These are phyloP conservation scores for Ichneumoninae sp. DNA, from an alignment of 2,888 invertebrate genomes.

Conservation along the genomic window DNA sequence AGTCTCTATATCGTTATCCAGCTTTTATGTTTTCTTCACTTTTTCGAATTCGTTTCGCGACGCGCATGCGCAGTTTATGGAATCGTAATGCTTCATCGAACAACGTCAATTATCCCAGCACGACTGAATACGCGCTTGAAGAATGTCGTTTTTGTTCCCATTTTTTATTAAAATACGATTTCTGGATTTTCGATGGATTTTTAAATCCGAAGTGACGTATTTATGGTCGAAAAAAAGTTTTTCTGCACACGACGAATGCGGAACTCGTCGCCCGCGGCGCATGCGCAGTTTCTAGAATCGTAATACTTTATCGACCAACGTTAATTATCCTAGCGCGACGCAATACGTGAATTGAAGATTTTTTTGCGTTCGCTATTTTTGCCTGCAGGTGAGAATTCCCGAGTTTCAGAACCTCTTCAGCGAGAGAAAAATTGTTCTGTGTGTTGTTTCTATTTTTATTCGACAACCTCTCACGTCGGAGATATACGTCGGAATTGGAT, in stretches of 20 bases:
- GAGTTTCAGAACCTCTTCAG: background rate
- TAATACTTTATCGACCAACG: too few relatives aligned
- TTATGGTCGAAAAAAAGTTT: too few relatives aligned
- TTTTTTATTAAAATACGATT: background rate
- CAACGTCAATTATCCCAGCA: background rate
- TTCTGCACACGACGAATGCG: too few relatives aligned
- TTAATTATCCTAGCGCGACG: too few relatives aligned
- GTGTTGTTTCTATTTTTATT: background rate
- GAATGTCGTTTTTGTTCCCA: constrained; percentile 3
- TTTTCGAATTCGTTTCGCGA: constrained; percentile 47
- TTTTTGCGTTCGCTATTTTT: constrained; percentile 23
- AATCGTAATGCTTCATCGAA: background rate
- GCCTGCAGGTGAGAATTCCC: background rate
- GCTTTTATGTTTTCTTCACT: constrained; percentile 21
- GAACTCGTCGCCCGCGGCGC: too few relatives aligned
- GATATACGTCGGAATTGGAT: constrained; percentile 30
- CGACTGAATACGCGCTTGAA: background rate
- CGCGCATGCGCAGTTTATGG: background rate
- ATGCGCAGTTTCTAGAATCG: too few relatives aligned
- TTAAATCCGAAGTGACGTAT: too few relatives aligned
- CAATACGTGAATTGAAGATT: background rate
- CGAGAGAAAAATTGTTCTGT: background rate
- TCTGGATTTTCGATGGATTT: too few relatives aligned
- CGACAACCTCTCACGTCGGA: constrained; percentile 21
- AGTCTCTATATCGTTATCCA: constrained; percentile 54